Evolutionary conservation across 2,797 vertebrate genomes (phyloP).

Genomic region (Bryconaethiops microstoma): DNA sequence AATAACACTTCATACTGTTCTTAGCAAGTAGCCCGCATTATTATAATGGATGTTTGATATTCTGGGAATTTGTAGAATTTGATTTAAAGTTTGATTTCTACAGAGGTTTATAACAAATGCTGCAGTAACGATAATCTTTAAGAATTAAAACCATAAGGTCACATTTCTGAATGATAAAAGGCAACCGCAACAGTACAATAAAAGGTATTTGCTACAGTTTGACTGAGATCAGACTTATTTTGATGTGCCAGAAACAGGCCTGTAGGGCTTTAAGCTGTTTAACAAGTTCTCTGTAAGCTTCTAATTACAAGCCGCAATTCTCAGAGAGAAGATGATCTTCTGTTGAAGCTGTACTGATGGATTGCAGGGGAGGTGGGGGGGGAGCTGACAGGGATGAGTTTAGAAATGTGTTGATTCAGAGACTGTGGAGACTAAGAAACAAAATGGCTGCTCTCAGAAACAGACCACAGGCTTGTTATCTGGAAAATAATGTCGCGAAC

Average conservation of each 20-base stretch:
- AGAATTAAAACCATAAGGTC: not conserved
- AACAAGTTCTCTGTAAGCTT: slow-evolving; percentile 13
- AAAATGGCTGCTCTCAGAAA: slow-evolving; percentile 42
- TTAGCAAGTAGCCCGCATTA: no score
- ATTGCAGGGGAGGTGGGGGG: not conserved
- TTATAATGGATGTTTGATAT: no score
- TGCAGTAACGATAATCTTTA: no score
- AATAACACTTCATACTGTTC: no score
- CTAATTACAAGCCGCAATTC: slow-evolving; percentile 20
- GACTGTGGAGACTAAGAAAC: slow-evolving; percentile 22
- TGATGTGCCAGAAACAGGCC: slow-evolving; percentile 5
- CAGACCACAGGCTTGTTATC: slow-evolving; percentile 26
- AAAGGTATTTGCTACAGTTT: not conserved
- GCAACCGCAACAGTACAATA: not conserved
- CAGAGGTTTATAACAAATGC: not conserved
- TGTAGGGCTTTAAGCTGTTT: slow-evolving; percentile 8
- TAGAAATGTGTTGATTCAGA: slow-evolving; percentile 10
- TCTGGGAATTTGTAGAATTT: no score
- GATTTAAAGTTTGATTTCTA: no score
- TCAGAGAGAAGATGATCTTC: not conserved
- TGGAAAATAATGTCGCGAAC: slow-evolving; percentile 29
- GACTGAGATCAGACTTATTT: not conserved
- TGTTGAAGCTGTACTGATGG: slow-evolving; percentile 6
- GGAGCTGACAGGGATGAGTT: not conserved
- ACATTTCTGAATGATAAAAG: not conserved